Conservation (phyloP, 1,140 invertebrate species). For the Neodiprion lecontei region DNA sequence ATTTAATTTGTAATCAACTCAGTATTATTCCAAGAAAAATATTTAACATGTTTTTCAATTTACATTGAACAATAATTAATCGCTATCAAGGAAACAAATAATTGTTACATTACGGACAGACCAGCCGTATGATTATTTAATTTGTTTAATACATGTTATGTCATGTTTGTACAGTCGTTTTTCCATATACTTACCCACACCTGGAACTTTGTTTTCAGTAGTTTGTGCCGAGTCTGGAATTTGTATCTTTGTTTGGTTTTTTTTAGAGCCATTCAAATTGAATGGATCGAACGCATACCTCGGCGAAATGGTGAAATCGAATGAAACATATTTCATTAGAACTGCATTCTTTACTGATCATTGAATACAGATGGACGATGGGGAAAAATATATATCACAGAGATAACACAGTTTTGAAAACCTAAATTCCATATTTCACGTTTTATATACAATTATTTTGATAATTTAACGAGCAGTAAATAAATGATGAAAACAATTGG, state of each 20-base stretch:
- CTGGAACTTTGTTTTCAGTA: background rate
- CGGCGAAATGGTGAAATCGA: too few species aligned
- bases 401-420: background rate
- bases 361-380: too few species aligned
- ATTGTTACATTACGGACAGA: constrained; percentile 1
- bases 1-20: background rate
- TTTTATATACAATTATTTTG: background rate
- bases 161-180: background rate
- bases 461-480: too few species aligned
- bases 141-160: background rate
- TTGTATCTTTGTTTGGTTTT: background rate
- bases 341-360: too few species aligned
- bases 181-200: background rate
- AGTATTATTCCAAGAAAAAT: background rate
- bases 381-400: too few species aligned
- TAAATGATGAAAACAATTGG: background rate
- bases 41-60: background rate
- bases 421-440: background rate
- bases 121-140: background rate
- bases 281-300: background rate
- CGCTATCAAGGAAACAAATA: background rate
- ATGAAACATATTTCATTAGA: too few species aligned
- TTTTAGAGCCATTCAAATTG: background rate
- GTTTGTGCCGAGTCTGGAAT: background rate
- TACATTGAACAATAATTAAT: background rate